These are phyloP conservation scores for Cassiopea xamachana DNA, from an alignment of 30 jellyfish, hydroid and myxozoan species.

Conservation along the genomic window DNA sequence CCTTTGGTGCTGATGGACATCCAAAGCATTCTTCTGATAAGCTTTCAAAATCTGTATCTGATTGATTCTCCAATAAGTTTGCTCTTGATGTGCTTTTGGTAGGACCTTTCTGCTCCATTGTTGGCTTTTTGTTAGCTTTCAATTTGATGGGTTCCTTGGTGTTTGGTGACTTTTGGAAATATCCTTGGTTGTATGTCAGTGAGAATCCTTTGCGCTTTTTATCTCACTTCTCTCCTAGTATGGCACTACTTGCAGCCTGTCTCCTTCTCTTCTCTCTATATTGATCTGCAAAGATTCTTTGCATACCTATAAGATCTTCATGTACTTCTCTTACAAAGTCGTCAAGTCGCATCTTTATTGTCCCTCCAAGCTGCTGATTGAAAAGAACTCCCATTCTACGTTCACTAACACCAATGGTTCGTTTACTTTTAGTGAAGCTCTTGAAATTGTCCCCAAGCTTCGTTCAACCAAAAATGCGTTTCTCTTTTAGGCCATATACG, in stretches of 20 bases:
- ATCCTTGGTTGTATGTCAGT: neutral
- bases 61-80: neutral
- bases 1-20: neutral
- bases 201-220: slow-evolving; percentile 36
- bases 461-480: neutral
- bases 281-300: slow-evolving; percentile 31
- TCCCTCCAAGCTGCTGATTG: slow-evolving; percentile 26
- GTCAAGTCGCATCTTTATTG: slow-evolving; percentile 28
- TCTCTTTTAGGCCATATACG: slow-evolving; percentile 7
- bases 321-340: slow-evolving; percentile 25
- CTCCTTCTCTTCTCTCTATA: neutral
- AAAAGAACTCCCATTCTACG: slow-evolving; percentile 52
- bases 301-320: slow-evolving; percentile 40
- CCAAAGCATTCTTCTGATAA: neutral
- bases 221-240: slow-evolving; percentile 53
- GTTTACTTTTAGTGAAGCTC: slow-evolving; percentile 7
- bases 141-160: neutral
- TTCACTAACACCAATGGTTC: slow-evolving; percentile 41
- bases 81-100: neutral
- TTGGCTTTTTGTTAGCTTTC: neutral
- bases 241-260: neutral
- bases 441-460: neutral
- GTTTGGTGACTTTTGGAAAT: neutral
- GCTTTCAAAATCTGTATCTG: neutral
- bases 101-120: neutral